Conservation (phyloP, 2,113 vertebrate species). For the Patagioenas fasciata region DNA sequence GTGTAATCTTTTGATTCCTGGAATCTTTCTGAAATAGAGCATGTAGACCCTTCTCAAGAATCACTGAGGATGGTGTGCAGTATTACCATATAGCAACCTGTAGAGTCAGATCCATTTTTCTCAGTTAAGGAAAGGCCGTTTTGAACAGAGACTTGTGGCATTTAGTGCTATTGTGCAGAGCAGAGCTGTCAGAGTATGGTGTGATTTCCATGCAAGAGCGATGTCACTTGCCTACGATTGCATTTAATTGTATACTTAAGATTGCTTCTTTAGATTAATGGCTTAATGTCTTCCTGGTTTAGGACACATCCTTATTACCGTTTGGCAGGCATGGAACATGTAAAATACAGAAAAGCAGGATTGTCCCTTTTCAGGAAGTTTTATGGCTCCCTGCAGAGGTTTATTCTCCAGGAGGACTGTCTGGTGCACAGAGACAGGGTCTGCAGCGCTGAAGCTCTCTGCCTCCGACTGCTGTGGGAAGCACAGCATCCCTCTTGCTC, state of each 20-base stretch:
- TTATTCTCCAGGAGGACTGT: neutral
- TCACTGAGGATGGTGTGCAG: neutral
- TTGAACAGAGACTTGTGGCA: neutral
- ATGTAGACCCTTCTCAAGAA: neutral
- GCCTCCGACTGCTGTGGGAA: fast-evolving
- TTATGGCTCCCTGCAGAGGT: neutral
- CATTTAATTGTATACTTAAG: neutral
- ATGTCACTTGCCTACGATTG: neutral
- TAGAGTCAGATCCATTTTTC: neutral
- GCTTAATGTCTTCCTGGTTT: slow-evolving; percentile 12
- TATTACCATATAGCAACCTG: neutral
- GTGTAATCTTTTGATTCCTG: neutral
- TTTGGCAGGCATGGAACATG: neutral
- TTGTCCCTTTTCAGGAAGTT: neutral
- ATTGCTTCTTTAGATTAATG: slow-evolving; percentile 3
- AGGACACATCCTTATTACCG: neutral
- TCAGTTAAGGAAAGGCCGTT: neutral
- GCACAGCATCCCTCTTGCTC: neutral
- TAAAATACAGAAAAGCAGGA: neutral
- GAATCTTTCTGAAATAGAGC: neutral
- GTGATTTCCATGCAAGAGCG: neutral
- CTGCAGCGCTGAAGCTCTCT: neutral
- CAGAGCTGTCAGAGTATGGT: neutral
- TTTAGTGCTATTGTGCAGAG: neutral
- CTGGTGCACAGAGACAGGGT: neutral